A percentile compares a stretch with the other conserved stretches of the same genome.
Conservation (phyloP, 2,797 vertebrate genomes). For the Petrocephalus sullivani region DNA sequence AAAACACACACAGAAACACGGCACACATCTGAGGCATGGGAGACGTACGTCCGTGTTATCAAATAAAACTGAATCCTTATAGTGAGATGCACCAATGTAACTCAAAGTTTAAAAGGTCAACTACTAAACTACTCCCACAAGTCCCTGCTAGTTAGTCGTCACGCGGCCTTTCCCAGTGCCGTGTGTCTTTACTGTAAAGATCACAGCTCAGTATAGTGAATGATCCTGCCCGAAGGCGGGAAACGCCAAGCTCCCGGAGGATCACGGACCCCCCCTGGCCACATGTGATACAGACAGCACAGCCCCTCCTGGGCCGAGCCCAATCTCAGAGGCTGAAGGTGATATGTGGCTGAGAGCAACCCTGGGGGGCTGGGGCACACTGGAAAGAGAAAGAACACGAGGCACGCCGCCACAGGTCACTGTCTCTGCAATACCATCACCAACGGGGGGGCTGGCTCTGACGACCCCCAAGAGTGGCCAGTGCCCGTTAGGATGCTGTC, state of each 20-base stretch:
- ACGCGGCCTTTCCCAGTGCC: neutral
- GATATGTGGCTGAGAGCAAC: constrained; percentile 17
- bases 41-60: neutral
- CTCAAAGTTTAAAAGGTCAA: neutral
- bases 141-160: neutral
- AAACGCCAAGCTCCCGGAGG: neutral
- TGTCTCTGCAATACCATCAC: constrained; percentile 27
- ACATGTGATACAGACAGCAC: neutral
- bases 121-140: too few relatives aligned
- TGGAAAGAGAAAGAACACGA: constrained; percentile 5
- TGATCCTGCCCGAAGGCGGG: neutral
- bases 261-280: neutral
- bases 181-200: neutral
- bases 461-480: neutral
- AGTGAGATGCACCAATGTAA: neutral
- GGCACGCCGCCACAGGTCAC: constrained; percentile 24
- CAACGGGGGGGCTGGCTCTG: neutral
- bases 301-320: neutral
- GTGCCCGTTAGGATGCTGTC: neutral
- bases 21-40: neutral
- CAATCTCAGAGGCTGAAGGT: constrained; percentile 12
- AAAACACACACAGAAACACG: neutral
- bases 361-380: neutral
- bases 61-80: neutral
- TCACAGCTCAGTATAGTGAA: neutral